phyloP scores from a whole-genome alignment of 2,797 vertebrate genomes.

The Valencia hispanica region DNA sequence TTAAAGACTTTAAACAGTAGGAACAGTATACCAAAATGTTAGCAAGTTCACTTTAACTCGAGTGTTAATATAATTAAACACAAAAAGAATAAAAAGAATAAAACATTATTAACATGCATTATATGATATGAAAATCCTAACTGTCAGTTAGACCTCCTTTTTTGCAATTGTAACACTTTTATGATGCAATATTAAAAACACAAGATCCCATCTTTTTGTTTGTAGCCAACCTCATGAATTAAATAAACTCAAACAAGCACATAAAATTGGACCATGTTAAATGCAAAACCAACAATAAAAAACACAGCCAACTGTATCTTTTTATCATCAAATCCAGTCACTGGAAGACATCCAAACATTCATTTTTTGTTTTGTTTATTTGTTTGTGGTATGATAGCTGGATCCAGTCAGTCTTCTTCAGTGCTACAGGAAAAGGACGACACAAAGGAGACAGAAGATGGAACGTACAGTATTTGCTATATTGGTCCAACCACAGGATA shows the following conservation, averaged over 20 bases:
- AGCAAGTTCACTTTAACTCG: background rate
- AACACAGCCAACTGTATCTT: background rate
- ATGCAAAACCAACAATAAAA: constrained; percentile 15
- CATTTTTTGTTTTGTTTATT: constrained; percentile 8
- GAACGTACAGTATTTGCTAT: constrained; percentile 45
- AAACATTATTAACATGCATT: background rate
- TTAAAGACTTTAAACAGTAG: background rate
- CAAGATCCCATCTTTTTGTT: constrained; percentile 20
- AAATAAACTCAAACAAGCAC: constrained; percentile 19
- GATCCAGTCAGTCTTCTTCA: constrained; percentile 32
- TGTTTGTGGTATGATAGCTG: constrained; percentile 11
- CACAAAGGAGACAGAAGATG: constrained; percentile 6
- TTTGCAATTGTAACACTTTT: background rate
- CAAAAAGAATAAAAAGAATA: background rate
- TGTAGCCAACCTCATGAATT: constrained; percentile 32
- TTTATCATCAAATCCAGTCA: constrained; percentile 1
- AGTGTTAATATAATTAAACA: background rate
- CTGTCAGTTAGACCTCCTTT: constrained; percentile 3
- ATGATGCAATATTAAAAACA: constrained; percentile 11
- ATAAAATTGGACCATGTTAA: constrained; percentile 12
- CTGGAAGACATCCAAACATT: constrained; percentile 10
- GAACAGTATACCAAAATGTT: background rate
- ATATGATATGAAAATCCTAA: background rate
- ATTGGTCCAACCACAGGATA: constrained; percentile 49
- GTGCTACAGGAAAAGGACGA: constrained; percentile 38